phyloP scores from a whole-genome alignment of 2,888 invertebrate species.

The Anthoptus insignis region DNA sequence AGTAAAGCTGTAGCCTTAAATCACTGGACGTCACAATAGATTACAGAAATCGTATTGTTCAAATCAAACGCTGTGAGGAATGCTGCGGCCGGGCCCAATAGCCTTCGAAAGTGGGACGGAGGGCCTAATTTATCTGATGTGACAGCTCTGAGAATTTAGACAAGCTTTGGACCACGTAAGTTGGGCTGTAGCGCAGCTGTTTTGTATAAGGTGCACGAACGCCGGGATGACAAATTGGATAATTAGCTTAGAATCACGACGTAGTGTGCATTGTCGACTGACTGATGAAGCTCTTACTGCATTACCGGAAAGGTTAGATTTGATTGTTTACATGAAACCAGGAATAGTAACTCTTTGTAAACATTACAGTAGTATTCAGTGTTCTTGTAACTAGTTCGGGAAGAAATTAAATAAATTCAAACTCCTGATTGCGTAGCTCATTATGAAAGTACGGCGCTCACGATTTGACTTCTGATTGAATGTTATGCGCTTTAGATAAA shows the following conservation, averaged over 20 bases:
- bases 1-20: constrained; percentile 30
- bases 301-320: constrained; percentile 47
- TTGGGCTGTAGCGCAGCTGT: constrained; percentile 53
- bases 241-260: constrained; percentile 69
- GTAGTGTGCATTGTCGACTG: constrained; percentile 45
- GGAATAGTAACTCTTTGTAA: constrained; percentile 29
- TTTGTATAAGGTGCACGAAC: constrained; percentile 53
- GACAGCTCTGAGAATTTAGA: constrained; percentile 67
- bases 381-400: constrained; percentile 39
- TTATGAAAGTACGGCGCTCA: constrained; percentile 34
- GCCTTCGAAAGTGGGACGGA: constrained; percentile 64
- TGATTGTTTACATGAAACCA: constrained; percentile 24
- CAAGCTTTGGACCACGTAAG: constrained; percentile 51
- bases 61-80: constrained; percentile 57
- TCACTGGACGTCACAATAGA: constrained; percentile 33
- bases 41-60: constrained; percentile 36
- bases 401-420: constrained; percentile 38
- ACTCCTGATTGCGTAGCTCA: constrained; percentile 37
- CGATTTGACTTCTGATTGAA: constrained; percentile 31
- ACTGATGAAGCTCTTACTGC: constrained; percentile 51
- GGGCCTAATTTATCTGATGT: constrained; percentile 69
- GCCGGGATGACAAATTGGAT: constrained; percentile 71
- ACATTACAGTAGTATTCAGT: constrained; percentile 40
- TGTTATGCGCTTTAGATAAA: constrained; percentile 28
- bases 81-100: constrained; percentile 68